These are phyloP conservation scores for Acanthurus lineatus DNA, from an alignment of 2,797 vertebrate species.

Conservation along the genomic window DNA sequence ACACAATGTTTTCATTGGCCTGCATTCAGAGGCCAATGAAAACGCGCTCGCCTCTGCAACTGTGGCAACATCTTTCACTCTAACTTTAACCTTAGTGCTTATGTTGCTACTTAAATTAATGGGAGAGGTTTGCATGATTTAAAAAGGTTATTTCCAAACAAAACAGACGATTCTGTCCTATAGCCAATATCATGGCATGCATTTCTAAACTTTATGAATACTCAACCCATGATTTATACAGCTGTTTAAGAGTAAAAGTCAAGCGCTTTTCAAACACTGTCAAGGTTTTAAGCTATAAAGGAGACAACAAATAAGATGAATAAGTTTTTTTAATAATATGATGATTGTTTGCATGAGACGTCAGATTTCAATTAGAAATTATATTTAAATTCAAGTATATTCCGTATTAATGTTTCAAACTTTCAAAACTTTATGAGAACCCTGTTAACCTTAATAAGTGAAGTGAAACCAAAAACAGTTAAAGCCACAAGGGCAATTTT, in stretches of 20 bases:
- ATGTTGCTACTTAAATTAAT: constrained; percentile 38
- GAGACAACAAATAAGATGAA: no score
- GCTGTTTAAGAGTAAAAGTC: no score
- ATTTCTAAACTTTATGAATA: constrained; percentile 1
- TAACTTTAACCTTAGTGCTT: constrained; percentile 38
- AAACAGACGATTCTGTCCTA: background rate
- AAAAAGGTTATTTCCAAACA: constrained; percentile 12
- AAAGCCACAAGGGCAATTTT: background rate
- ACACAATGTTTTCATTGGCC: constrained; percentile 71
- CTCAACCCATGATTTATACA: background rate
- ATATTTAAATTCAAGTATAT: no score
- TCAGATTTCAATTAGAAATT: no score
- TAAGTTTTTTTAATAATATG: no score
- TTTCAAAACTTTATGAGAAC: no score
- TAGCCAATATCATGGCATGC: background rate
- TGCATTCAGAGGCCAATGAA: constrained; percentile 17
- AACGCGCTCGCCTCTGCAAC: constrained; percentile 6
- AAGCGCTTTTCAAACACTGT: no score
- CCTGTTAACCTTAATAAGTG: background rate
- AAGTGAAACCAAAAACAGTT: background rate
- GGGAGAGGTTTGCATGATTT: constrained; percentile 21
- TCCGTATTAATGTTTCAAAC: no score
- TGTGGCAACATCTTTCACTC: constrained; percentile 34
- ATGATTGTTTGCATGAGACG: no score
- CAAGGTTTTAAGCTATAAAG: no score